phyloP scores from a whole-genome alignment of 2,888 invertebrate species.

The Cyclophora albipunctata region DNA sequence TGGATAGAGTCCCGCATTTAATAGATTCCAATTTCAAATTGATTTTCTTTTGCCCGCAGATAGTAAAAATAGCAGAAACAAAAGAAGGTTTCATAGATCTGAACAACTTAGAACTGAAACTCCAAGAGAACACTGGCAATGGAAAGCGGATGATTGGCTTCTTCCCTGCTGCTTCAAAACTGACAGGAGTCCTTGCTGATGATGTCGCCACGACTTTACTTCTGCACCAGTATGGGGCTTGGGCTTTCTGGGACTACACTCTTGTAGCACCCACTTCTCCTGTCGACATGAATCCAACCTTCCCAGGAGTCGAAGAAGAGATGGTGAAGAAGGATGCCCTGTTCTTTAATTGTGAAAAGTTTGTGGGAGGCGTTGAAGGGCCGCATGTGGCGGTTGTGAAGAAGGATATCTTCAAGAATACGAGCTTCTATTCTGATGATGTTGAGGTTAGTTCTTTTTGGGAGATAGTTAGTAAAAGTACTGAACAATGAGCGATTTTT shows the following conservation, averaged over 20 bases:
- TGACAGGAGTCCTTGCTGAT: conserved; percentile 91
- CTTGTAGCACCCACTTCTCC: conserved; percentile 86
- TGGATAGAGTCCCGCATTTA: too few species aligned
- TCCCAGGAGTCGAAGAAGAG: conserved; percentile 79
- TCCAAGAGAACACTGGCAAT: conserved; percentile 77
- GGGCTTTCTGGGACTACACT: conserved; percentile 94
- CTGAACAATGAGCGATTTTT: too few species aligned
- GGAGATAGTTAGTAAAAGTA: not conserved
- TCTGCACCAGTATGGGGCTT: conserved; percentile 87
- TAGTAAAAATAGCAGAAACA: conserved; percentile 86
- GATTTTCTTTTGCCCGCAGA: conserved; percentile 55
- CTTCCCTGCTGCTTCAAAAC: conserved; percentile 89
- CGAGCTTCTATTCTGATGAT: conserved; percentile 50
- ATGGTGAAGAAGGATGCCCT: conserved; percentile 90
- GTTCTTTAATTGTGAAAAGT: conserved; percentile 93
- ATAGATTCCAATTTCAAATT: too few species aligned
- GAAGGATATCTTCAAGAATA: conserved; percentile 64
- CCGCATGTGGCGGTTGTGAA: conserved; percentile 79
- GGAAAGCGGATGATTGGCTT: conserved; percentile 86
- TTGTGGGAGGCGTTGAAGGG: conserved; percentile 92
- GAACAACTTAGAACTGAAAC: conserved; percentile 81
- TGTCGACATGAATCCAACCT: conserved; percentile 89
- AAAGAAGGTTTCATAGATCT: conserved; percentile 87
- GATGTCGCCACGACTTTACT: conserved; percentile 87
- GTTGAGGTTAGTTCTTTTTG: conserved; percentile 53